Base-by-base conservation (phyloP, 2,888 invertebrate genomes). In the Magallana nippona region DNA sequence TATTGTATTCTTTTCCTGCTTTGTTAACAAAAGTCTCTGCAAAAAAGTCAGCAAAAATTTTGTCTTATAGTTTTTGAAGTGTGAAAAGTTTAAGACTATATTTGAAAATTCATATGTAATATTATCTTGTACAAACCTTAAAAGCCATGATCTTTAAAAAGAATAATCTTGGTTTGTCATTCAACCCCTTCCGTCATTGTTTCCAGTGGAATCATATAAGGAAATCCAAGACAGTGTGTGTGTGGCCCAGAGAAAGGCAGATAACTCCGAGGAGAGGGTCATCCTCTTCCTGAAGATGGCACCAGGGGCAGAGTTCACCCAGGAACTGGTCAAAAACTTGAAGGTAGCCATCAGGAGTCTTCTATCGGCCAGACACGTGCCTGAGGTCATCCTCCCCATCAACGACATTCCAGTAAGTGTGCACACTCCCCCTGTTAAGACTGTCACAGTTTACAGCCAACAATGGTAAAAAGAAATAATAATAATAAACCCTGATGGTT, bases 161-260 rank as follows among this genome's bases (percentile, higher is more conserved):
- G 8, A 44, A 8, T 5, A 44, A 1, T 5, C 44, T 5, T 44
- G 44, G 44, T 44, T 44, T 44, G 44, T 44, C 44, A 44, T 44
- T 8, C 44, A 44, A 44, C 44, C 5, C n/a, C 10, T 71, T 15
- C 15, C 13, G 11, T 57, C 0, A 27, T 58, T 82, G 58, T 82
- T 91, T 90, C 2, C 90, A 95, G 95, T 95, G 56, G 95, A 95
- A 86, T 90, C 93, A 15, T 95, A 95, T 89, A 93, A 94, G 82
- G 95, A 95, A 89, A 93, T 95, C 1, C 93, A 93, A 15, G 95
- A 95, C 91, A 95, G 95, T 86, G 93, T 96, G 63, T 95, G 95
- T 87, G 95, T 95, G 10, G 95, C 95, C 8, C 95, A 95, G 91
- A 89, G 92, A 44, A 94, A 94, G 88, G 89, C 88, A 3, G 93